Conservation (phyloP, 2,113 vertebrate genomes). For the Cyprinodon brontotheroides region DNA sequence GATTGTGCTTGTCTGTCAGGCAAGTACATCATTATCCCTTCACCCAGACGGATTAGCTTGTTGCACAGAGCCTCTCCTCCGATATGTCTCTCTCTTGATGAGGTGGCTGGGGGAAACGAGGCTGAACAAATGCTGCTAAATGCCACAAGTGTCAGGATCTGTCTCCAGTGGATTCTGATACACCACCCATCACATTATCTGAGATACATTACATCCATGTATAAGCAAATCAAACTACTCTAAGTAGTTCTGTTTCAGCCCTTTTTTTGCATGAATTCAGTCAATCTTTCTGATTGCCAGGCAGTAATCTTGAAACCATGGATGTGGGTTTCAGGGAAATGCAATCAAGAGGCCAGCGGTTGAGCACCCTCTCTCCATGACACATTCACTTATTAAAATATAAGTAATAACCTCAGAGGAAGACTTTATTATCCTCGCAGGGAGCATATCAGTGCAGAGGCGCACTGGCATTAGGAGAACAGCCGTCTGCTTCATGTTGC, state of each 20-base stretch:
- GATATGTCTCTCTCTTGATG: constrained; percentile 54
- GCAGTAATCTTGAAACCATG: constrained; percentile 1
- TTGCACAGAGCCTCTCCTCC: constrained; percentile 42
- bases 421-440: constrained; percentile 34
- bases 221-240: background rate
- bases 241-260: background rate
- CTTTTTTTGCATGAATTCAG: background rate
- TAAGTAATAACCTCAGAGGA: constrained; percentile 36
- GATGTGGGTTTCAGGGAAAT: constrained; percentile 9
- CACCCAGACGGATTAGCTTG: constrained; percentile 64
- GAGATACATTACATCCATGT: constrained; percentile 12
- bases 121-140: constrained; percentile 50
- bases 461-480: constrained; percentile 1
- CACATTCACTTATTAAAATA: constrained; percentile 13
- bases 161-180: constrained; percentile 24
- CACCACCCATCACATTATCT: constrained; percentile 1
- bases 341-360: background rate
- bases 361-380: constrained; percentile 23
- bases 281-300: constrained; percentile 4
- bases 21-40: constrained; percentile 66
- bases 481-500: constrained; percentile 6
- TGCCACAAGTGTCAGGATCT: constrained; percentile 43
- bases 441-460: constrained; percentile 18
- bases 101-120: constrained; percentile 32
- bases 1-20: constrained; percentile 60